Base-by-base conservation (phyloP, 2,888 invertebrate genomes). In the Teleogryllus oceanicus region DNA sequence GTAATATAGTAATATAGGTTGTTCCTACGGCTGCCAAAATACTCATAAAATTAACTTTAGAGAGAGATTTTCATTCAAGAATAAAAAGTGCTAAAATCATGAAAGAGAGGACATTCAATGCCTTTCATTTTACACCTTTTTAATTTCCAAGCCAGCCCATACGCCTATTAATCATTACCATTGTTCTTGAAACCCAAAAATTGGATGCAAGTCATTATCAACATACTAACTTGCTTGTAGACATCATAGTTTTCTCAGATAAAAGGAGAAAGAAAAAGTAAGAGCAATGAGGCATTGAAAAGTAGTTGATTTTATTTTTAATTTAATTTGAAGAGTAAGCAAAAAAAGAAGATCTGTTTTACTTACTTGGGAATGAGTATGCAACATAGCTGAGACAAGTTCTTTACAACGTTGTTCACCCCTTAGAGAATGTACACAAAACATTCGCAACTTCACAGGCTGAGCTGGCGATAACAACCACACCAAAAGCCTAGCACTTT, bases 381-480 rank as follows among this genome's bases (percentile, higher is more conserved):
- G 87, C 11, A 89, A 82, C 2, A 88, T 83, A 2, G 86, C 85
- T 0, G 86, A 85, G 5, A 89, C 83, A 24, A 89, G 86, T 77
- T 89, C 88, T 80, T 86, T 86, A 8, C 87, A 85, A n/a, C 86
- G 86, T 0, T 87, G 86, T 82, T 88, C 88, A 77, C 88, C 88
- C 84, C 87, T 86, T 18, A 89, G 82, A 2, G 88, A 86, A 81
- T 88, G 85, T 0, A 89, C 86, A 0, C 87, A 87, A 82, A 87
- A 89, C 74, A 88, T 85, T 80, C 89, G 84, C 8, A 88, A 86
- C 21, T 86, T 85, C 75, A 86, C 86, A 77, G 85, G 86, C 81
- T 89, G 89, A 76, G 86, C 86, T 0, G 89, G 89, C 11, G 87
- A 86, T 51, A 89, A 83, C 51, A 89, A 84, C 88, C 89, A 89